A percentile compares a stretch with the other conserved stretches of the same genome.
These are phyloP conservation scores for Zonitis immaculata DNA, from an alignment of 2,888 invertebrate genomes.

Conservation along the genomic window DNA sequence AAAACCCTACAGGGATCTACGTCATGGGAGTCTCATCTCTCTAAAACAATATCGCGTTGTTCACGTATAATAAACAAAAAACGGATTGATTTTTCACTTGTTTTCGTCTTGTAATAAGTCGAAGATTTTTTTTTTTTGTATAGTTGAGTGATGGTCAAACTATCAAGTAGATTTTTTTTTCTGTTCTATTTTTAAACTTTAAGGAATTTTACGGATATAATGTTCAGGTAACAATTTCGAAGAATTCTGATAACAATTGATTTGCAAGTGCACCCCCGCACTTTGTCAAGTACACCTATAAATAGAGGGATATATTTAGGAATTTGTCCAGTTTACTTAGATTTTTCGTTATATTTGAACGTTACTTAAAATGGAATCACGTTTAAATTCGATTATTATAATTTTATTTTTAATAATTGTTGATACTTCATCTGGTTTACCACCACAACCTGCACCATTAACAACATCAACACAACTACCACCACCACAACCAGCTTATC, in stretches of 20 bases:
- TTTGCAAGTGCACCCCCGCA: too few species aligned
- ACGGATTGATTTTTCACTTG: not conserved
- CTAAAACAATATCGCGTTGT: not conserved
- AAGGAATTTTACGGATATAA: too few species aligned
- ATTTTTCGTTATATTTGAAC: too few species aligned
- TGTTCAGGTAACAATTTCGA: not conserved
- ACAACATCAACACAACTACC: not conserved
- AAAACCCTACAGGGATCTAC: not conserved
- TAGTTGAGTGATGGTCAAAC: too few species aligned
- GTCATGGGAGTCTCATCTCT: not conserved
- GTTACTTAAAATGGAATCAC: too few species aligned
- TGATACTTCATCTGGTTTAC: not conserved
- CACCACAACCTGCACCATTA: too few species aligned
- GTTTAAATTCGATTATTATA: too few species aligned
- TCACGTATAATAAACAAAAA: not conserved
- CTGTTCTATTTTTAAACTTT: too few species aligned
- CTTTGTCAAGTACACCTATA: not conserved
- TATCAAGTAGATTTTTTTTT: too few species aligned
- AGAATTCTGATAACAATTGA: not conserved
- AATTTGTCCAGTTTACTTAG: not conserved
- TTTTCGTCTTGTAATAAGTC: too few species aligned
- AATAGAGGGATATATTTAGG: not conserved
- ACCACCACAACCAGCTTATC: constrained; percentile 22
- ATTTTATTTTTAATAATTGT: not conserved
- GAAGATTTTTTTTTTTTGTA: too few species aligned